Evolutionary conservation across 2,797 vertebrate species (phyloP), one percentile per base, ranked within the genome.

Genomic region (Gallinago stenura): DNA sequence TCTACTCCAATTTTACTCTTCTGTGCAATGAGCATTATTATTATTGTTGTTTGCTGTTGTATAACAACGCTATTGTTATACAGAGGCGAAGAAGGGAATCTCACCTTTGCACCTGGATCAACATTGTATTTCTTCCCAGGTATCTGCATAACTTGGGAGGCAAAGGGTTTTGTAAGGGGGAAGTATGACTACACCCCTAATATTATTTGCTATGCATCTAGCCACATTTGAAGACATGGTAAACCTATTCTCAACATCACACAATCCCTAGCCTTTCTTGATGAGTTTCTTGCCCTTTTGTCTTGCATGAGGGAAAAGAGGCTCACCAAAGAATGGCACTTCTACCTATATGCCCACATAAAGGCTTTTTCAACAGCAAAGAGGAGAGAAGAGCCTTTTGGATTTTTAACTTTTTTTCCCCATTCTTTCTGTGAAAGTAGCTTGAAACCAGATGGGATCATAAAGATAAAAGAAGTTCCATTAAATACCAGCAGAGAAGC

Each of bases 381-480:
- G 10, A 61, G 12, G 15, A 46, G 45, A 93, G 18, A 28, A 48
- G 7, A 78, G 15, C 3, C 18, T 90, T 84, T 54, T 12, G 4
- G 3, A 48, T 86, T 53, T 82, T 68, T 24, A 73, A 64, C 5
- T 71, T 25, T 73, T 71, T 68, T 86, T 81, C 69, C 19, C 10
- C 2, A 22, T 65, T 77, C 33, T 93, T 91, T 81, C 68, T 76
- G 54, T 87, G 35, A 80, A 89, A 92, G 87, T 80, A 65, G n/a
- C 35, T 95, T 26, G 54, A 91, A 93, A 95, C 69, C 90, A 96
- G 95, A 96, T 95, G 89, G 95, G 54, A 94, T 78, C 78, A 92
- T 97, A 97, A 97, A 97, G 85, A 96, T 94, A 90, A 92, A 90
- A 79, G 57, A 93, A 91, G 21, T 64, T 94, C 72, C 66, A 72